These are phyloP conservation scores for Folsomia candida DNA, from an alignment of 2,888 invertebrate species.

Conservation along the genomic window DNA sequence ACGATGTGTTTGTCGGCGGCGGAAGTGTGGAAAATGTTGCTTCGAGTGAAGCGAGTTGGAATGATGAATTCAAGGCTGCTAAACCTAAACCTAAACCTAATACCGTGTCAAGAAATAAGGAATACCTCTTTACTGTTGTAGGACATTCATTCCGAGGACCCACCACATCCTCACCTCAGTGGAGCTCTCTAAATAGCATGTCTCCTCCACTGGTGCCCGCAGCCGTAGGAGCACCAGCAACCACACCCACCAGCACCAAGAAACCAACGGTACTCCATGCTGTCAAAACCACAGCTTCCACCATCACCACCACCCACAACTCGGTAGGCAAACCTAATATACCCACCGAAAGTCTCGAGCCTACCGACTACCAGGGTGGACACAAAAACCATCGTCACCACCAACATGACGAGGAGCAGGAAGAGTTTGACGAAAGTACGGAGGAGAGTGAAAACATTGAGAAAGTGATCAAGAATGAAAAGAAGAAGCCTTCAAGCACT, in stretches of 20 bases:
- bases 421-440: neutral
- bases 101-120: conserved; percentile 26
- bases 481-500: neutral
- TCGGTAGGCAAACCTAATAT: conserved; percentile 42
- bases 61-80: conserved; percentile 42
- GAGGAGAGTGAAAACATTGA: conserved; percentile 6
- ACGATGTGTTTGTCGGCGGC: neutral
- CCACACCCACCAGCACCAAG: conserved; percentile 18
- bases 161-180: neutral
- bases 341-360: conserved; percentile 41
- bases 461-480: neutral
- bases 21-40: conserved; percentile 17
- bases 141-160: conserved; percentile 31
- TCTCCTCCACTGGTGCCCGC: no score
- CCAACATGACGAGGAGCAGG: conserved; percentile 12
- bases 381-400: neutral
- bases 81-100: neutral
- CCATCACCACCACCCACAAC: conserved; percentile 39
- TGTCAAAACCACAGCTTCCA: conserved; percentile 40
- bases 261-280: conserved; percentile 41
- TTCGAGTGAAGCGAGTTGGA: conserved; percentile 35
- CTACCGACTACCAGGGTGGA: neutral
- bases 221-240: neutral
- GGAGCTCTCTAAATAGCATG: neutral
- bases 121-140: conserved; percentile 34